Conservation (phyloP, 2,797 vertebrate species). For the Tympanoctomys barrerae region DNA sequence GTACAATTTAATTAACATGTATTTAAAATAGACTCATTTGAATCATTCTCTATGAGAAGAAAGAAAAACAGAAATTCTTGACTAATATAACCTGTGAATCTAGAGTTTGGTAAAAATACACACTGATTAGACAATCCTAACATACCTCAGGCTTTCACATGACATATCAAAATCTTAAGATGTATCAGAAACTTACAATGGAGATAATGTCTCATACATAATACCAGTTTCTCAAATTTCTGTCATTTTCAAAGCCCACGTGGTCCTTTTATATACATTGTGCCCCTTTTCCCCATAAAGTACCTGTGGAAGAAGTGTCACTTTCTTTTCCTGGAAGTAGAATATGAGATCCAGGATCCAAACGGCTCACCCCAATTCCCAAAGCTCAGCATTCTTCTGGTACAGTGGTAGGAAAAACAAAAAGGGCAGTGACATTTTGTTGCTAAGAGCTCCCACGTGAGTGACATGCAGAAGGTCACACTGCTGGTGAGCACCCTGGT, state of each 20-base stretch:
- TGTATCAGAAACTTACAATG: too few species aligned
- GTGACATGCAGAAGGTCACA: neutral
- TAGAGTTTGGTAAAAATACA: neutral
- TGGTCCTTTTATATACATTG: neutral
- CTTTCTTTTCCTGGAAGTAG: neutral
- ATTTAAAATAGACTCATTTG: constrained; percentile 8
- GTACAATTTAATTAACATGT: neutral
- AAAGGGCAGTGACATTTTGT: neutral
- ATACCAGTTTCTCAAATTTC: neutral
- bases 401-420: neutral
- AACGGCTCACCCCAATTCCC: neutral
- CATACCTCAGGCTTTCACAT: neutral
- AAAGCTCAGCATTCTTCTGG: neutral
- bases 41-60: neutral
- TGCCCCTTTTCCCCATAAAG: neutral
- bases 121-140: neutral
- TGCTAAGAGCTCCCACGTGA: neutral
- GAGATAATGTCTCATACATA: neutral
- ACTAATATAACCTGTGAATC: neutral
- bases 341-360: neutral
- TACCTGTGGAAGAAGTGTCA: neutral
- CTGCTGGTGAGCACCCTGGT: neutral
- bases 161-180: neutral
- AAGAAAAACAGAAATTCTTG: neutral
- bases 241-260: neutral